Base-by-base conservation (phyloP, 2,113 vertebrate genomes). In the Sinocyclocheilus grahami region DNA sequence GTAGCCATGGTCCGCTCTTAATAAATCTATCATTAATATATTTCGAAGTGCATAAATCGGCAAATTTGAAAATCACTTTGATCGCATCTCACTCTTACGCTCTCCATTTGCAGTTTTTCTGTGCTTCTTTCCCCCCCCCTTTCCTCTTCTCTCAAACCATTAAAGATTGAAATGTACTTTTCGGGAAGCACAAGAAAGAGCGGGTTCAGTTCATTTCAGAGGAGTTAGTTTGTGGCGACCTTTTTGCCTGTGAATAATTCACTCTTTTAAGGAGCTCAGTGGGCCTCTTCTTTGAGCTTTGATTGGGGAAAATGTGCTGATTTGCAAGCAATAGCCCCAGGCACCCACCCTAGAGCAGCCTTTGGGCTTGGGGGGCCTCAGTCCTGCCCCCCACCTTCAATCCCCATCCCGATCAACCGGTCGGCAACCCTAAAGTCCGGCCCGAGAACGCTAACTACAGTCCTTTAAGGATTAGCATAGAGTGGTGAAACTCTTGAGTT, bases 311-410 rank as follows among this genome's bases (percentile, higher is more conserved):
- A 92, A 89, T 88, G 91, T 91, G 79, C 91, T 89, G 93, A 94
- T 95, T 95, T 94, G 91, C 90, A 91, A 95, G 92, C 89, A 89
- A 92, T 95, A 90, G 94, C 94, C 95, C 86, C 87, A 63, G 94
- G 94, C 94, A 91, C 87, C 85, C 87, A 90, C 94, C 95, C 94
- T 91, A 86, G 84, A 93, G 95, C 94, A 69, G 87, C 93, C 93
- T 80, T 75, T 76, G 87, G 92, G 92, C 86, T 92, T 69, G 80
- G 80, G 78, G 71, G 58, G 65, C 39, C 39, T 79, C 18, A 79
- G 86, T 82, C 78, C 63, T 75, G 71, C 51, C 16, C 80, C 86
- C 48, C 81, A 22, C 24, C 30, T 69, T 16, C 58, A 80, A 53
- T 72, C 75, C 63, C 37, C 60, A 30, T 86, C 72, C 30, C 55